Evolutionary conservation across 2,888 invertebrate genomes (phyloP).

Genomic region (Ophion slaviceki): DNA sequence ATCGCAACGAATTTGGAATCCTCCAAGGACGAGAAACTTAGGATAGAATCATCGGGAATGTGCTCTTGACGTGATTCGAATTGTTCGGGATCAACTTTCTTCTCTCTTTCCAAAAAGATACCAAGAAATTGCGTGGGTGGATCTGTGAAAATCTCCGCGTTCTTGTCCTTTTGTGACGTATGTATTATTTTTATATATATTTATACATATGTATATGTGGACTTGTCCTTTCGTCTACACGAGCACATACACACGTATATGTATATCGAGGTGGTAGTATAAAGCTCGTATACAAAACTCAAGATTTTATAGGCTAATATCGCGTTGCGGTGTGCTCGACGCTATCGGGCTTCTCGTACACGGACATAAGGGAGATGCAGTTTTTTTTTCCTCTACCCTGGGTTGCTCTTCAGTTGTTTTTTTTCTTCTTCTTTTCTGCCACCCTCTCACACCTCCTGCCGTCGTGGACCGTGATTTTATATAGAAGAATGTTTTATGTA

Average conservation of each 20-base stretch:
- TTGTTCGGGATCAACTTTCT: too few relatives aligned
- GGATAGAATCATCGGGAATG: constrained; percentile 13
- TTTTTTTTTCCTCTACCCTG: constrained; percentile 32
- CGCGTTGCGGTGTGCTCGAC: constrained; percentile 65
- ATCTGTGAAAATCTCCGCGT: too few relatives aligned
- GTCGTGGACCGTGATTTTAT: constrained; percentile 77
- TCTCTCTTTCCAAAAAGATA: too few relatives aligned
- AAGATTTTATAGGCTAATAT: constrained; percentile 79
- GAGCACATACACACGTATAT: not conserved
- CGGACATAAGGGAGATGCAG: constrained; percentile 49
- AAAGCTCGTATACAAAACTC: constrained; percentile 77
- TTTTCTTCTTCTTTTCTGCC: constrained; percentile 21
- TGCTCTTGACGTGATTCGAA: not conserved
- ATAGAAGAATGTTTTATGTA: constrained; percentile 76
- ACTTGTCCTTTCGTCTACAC: constrained; percentile 57
- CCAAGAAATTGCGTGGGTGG: too few relatives aligned
- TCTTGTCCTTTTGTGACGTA: not conserved
- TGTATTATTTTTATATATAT: not conserved
- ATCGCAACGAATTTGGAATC: constrained; percentile 3
- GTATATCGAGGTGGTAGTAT: constrained; percentile 66
- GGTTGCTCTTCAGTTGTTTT: constrained; percentile 37
- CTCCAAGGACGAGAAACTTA: not conserved
- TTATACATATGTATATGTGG: constrained; percentile 14
- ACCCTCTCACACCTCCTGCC: constrained; percentile 41
- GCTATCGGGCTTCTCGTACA: constrained; percentile 55